A percentile compares a stretch with the other conserved stretches of the same genome.
These are phyloP conservation scores for Seira ritae DNA, from an alignment of 2,888 invertebrate genomes.

Conservation along the genomic window DNA sequence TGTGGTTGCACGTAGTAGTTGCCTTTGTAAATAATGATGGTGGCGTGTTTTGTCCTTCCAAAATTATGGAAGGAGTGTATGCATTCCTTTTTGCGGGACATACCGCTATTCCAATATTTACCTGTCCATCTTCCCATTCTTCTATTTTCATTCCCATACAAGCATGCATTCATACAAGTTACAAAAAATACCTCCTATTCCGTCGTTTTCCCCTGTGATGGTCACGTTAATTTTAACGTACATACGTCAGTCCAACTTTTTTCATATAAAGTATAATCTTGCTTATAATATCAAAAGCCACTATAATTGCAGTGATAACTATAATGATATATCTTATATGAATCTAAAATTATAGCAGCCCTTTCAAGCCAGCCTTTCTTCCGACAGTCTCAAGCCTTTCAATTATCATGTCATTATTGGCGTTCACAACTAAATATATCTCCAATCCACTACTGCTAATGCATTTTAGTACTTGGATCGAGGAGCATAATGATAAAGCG, in stretches of 20 bases:
- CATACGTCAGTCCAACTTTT: neutral
- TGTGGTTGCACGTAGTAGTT: slow-evolving; percentile 22
- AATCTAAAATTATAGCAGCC: neutral
- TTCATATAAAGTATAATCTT: neutral
- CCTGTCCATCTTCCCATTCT: slow-evolving; percentile 57
- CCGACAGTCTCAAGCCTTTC: neutral
- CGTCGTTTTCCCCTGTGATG: neutral
- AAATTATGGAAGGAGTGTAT: neutral
- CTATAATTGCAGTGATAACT: neutral
- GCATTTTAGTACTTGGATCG: too few species aligned
- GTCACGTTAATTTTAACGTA: slow-evolving; percentile 14
- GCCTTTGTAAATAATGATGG: slow-evolving; percentile 21
- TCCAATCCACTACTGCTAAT: neutral
- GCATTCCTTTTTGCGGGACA: slow-evolving; percentile 34
- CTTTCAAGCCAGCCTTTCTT: neutral
- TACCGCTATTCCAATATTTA: slow-evolving; percentile 60
- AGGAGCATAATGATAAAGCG: neutral
- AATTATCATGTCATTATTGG: slow-evolving; percentile 15
- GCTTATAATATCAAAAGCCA: neutral
- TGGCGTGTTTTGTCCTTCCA: slow-evolving; percentile 26
- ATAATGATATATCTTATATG: slow-evolving; percentile 18
- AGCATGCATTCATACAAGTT: slow-evolving; percentile 51
- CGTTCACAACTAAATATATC: neutral
- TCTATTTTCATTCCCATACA: slow-evolving; percentile 57
- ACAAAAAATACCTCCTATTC: neutral